A percentile compares a stretch with the other conserved stretches of the same genome.
These are phyloP conservation scores for Grantiella picta DNA, from an alignment of 2,113 vertebrate species.

Conservation along the genomic window DNA sequence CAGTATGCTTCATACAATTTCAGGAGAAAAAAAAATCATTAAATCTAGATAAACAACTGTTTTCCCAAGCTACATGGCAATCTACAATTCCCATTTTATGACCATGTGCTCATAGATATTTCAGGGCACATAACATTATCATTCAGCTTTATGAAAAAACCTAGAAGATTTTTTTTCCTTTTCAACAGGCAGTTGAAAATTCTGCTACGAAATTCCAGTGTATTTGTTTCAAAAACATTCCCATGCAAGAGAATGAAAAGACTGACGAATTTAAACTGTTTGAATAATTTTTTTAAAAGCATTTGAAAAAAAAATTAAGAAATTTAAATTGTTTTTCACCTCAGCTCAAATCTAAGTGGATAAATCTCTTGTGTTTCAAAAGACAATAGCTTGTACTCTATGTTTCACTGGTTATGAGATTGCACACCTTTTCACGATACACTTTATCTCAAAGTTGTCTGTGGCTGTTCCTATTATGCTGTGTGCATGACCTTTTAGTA, in stretches of 20 bases:
- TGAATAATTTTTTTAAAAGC: background rate
- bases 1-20: background rate
- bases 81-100: background rate
- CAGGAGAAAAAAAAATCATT: background rate
- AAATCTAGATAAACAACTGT: background rate
- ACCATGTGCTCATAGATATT: background rate
- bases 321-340: slow-evolving; percentile 39
- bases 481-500: slow-evolving; percentile 94
- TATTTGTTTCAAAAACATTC: background rate
- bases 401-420: slow-evolving; percentile 67
- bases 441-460: slow-evolving; percentile 81
- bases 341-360: slow-evolving; percentile 60
- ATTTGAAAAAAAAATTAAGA: slow-evolving; percentile 8
- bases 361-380: slow-evolving; percentile 70
- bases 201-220: background rate
- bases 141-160: background rate
- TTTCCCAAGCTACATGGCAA: background rate
- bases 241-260: background rate
- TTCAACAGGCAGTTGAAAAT: slow-evolving; percentile 3
- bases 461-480: slow-evolving; percentile 89
- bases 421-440: slow-evolving; percentile 71
- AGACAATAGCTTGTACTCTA: slow-evolving; percentile 74
- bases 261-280: background rate
- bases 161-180: background rate
- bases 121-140: background rate